A percentile compares a stretch with the other conserved stretches of the same genome.
phyloP scores from a whole-genome alignment of 2,113 vertebrate genomes.

The Prionailurus viverrinus region DNA sequence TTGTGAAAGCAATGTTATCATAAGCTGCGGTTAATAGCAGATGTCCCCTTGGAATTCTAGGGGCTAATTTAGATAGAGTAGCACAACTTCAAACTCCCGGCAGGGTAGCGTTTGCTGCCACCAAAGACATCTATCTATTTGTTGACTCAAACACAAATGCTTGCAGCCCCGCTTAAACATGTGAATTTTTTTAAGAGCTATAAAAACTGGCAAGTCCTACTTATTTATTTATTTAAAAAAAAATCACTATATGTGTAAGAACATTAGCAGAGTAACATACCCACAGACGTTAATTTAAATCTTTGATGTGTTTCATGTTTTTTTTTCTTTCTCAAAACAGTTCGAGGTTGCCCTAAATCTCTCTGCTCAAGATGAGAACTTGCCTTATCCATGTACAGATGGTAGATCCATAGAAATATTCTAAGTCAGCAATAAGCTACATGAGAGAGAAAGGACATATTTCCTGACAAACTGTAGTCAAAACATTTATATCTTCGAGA shows the following conservation, averaged over 20 bases:
- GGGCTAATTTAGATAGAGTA: slow-evolving; percentile 83
- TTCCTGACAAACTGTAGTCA: slow-evolving; percentile 65
- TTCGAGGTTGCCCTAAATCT: slow-evolving; percentile 54
- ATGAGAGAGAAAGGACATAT: slow-evolving; percentile 39
- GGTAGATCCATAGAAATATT: slow-evolving; percentile 69
- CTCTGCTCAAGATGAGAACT: slow-evolving; percentile 60
- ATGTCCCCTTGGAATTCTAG: slow-evolving; percentile 70
- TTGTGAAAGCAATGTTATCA: slow-evolving; percentile 71
- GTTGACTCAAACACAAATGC: slow-evolving; percentile 86
- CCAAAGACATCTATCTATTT: slow-evolving; percentile 88
- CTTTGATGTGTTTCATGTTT: slow-evolving; percentile 58
- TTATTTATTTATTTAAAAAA: slow-evolving; percentile 47
- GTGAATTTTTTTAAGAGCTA: slow-evolving; percentile 79
- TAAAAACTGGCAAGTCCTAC: slow-evolving; percentile 68
- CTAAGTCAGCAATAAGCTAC: slow-evolving; percentile 52
- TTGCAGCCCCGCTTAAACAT: slow-evolving; percentile 82
- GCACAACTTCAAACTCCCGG: slow-evolving; percentile 84
- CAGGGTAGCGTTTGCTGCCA: slow-evolving; percentile 83
- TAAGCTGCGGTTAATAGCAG: slow-evolving; percentile 73
- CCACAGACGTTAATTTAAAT: slow-evolving; percentile 68
- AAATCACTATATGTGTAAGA: background rate
- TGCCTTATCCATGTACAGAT: slow-evolving; percentile 69
- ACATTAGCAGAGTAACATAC: slow-evolving; percentile 58
- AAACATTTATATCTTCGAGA: slow-evolving; percentile 66
- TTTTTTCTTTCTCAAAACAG: slow-evolving; percentile 68